Evolutionary conservation across 2,797 vertebrate genomes (phyloP).

Genomic region (Molossus molossus): DNA sequence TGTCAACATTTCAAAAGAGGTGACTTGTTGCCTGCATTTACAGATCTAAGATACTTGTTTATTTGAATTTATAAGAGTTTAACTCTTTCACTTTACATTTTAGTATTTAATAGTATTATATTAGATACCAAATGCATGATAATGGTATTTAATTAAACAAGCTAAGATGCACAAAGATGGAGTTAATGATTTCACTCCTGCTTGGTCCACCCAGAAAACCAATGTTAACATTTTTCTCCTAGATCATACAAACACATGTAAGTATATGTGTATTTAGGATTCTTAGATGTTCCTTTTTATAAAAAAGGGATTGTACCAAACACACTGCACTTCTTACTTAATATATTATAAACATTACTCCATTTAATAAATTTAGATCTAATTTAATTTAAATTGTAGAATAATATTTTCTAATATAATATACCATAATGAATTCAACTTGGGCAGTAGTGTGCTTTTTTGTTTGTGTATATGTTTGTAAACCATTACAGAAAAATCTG

Average conservation of each 20-base stretch:
- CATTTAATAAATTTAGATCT: background rate
- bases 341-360: background rate
- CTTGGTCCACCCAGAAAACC: background rate
- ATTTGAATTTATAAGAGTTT: slow-evolving; percentile 7
- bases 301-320: background rate
- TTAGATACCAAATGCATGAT: background rate
- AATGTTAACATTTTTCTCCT: background rate
- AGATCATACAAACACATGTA: background rate
- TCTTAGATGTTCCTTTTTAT: background rate
- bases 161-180: background rate
- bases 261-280: background rate
- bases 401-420: background rate
- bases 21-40: background rate
- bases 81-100: slow-evolving; percentile 1
- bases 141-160: slow-evolving; percentile 1
- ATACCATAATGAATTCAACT: background rate
- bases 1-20: background rate
- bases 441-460: background rate
- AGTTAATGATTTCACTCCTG: background rate
- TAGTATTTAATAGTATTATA: slow-evolving; percentile 7
- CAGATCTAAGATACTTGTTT: background rate
- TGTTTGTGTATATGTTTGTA: background rate
- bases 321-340: background rate
- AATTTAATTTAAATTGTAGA: slow-evolving; percentile 33
- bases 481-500: background rate